Evolutionary conservation across 2,888 invertebrate genomes (phyloP).

Genomic region (Xanthostigma xanthostigma): DNA sequence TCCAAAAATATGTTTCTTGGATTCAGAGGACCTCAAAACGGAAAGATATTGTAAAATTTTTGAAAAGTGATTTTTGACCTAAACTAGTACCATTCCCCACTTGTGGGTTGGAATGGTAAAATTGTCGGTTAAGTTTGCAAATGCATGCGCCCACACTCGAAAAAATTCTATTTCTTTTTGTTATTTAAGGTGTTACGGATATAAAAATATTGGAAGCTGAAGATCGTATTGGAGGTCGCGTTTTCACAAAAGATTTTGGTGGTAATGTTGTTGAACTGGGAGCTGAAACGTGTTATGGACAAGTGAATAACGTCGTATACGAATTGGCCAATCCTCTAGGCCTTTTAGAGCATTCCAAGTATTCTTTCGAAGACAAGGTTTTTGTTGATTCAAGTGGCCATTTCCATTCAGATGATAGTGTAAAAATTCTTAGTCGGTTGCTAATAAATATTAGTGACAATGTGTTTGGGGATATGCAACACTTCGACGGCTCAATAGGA

Average conservation of each 20-base stretch:
- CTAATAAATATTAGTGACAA: too few relatives aligned
- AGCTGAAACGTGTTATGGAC: conserved; percentile 28
- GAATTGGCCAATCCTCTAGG: conserved; percentile 21
- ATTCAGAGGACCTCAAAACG: too few relatives aligned
- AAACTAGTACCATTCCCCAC: too few relatives aligned
- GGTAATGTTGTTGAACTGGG: conserved; percentile 20
- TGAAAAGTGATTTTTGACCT: too few relatives aligned
- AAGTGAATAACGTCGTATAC: conserved; percentile 25
- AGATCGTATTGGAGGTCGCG: conserved; percentile 25
- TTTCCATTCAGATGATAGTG: conserved; percentile 20
- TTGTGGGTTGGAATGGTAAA: too few relatives aligned
- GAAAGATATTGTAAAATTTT: too few relatives aligned
- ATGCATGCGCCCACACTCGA: too few relatives aligned
- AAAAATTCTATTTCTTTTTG: too few relatives aligned
- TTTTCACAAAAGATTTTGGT: conserved; percentile 18
- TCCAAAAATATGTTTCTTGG: too few relatives aligned
- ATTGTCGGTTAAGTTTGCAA: too few relatives aligned
- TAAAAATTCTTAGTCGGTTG: conserved; percentile 8
- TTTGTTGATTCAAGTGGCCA: conserved; percentile 18
- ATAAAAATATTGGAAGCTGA: conserved; percentile 46
- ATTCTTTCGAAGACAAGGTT: conserved; percentile 18
- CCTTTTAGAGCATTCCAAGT: conserved; percentile 15
- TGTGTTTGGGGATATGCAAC: conserved; percentile 11
- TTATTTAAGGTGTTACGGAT: conserved; percentile 20
- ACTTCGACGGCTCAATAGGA: conserved; percentile 19